phyloP scores from a whole-genome alignment of 2,888 invertebrate genomes.

The Tribolium freemani region DNA sequence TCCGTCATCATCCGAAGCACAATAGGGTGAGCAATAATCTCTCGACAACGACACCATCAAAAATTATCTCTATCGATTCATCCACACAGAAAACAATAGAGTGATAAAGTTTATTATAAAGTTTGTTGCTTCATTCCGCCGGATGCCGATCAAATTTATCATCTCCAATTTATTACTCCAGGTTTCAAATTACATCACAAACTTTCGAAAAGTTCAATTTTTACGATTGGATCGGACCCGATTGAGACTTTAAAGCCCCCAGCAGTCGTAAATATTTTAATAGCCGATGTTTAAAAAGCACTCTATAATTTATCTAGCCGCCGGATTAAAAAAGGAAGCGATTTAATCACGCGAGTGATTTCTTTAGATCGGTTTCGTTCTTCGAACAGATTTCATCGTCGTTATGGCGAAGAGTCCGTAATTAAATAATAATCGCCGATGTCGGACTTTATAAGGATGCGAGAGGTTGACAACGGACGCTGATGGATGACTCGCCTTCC shows the following conservation, averaged over 20 bases:
- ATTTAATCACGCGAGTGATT: not conserved
- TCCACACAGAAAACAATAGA: slow-evolving; percentile 1
- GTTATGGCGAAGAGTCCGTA: slow-evolving; percentile 10
- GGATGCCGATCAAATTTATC: slow-evolving; percentile 31
- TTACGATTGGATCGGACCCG: slow-evolving; percentile 6
- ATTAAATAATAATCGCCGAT: slow-evolving; percentile 29
- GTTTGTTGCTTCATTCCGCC: slow-evolving; percentile 33
- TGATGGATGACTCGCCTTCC: slow-evolving; percentile 30
- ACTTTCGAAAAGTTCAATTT: slow-evolving; percentile 23
- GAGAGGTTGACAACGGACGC: slow-evolving; percentile 15
- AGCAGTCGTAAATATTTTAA: slow-evolving; percentile 25
- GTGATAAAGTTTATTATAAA: slow-evolving; percentile 25
- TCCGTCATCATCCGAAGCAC: slow-evolving; percentile 84
- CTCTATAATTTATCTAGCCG: slow-evolving; percentile 12
- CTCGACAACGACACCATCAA: not conserved
- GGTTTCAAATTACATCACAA: slow-evolving; percentile 27
- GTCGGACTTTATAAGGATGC: slow-evolving; percentile 21
- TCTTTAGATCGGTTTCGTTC: not conserved
- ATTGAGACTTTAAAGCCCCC: slow-evolving; percentile 5
- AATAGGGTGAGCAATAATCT: slow-evolving; percentile 74
- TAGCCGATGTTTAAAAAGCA: slow-evolving; percentile 8
- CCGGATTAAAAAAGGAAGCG: not conserved
- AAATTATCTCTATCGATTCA: slow-evolving; percentile 13
- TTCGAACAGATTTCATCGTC: slow-evolving; percentile 1
- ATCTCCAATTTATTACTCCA: slow-evolving; percentile 17